Base-by-base conservation (phyloP, 2,797 vertebrate genomes). In the Philypnodon macrostomus region DNA sequence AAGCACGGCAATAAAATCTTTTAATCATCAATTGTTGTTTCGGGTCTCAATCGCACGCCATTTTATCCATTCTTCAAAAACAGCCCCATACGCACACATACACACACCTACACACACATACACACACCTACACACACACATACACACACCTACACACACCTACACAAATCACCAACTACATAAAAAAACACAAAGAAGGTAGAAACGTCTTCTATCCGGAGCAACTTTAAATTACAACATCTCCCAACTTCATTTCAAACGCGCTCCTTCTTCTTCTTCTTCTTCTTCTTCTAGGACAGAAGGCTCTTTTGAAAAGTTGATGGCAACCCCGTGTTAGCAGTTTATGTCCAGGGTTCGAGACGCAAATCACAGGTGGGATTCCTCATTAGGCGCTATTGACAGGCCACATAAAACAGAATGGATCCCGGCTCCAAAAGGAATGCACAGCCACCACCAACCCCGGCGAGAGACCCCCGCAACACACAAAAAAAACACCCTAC, bases 371-470 rank as follows among this genome's bases (percentile, higher is more conserved):
- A 87, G 79, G 72, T 78, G 84, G 85, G 75, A 57, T 82, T 83
- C 87, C 87, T 90, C 87, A 89, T 90, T 90, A 90, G 88, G 69
- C 66, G 62, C 77, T 84, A 88, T 80, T 78, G 83, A 87, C 85
- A 85, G 80, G 83, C 87, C 88, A 89, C 88, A 90, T 90, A 75
- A 89, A 89, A 86, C 77, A 78, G 74, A 73, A 73, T 70, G 56
- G 49, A 57, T 61, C 41, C 42, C 51, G 63, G 64, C 48, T 68
- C 58, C 66, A 66, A 70, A 75, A 77, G 64, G 53, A 53, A 58
- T 77, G 54, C 29, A 60, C 68, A 72, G 57, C 60, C 76, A 61
- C 77, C 77, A 60, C 71, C 71, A 48, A 79, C 68, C 68, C 69
- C 62, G 11, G 41, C 16, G 15, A 30, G 4, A 44, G 41, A 14